Evolutionary conservation across 2,797 vertebrate genomes (phyloP), one percentile per base, ranked within the genome.

Genomic region (Hypotaenidia philippensis): DNA sequence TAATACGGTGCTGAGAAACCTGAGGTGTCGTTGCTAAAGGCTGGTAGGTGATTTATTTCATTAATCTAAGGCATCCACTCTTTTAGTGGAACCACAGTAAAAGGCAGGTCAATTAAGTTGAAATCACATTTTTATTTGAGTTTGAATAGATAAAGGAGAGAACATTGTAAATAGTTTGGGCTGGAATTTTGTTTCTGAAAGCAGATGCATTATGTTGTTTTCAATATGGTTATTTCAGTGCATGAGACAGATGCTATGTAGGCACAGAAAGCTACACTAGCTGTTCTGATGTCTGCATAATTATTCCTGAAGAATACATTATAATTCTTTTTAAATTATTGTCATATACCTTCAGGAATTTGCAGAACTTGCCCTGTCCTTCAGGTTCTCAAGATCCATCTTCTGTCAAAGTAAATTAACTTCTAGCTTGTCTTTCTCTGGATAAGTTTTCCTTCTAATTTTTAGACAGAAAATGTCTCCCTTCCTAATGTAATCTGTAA

Each of bases 221-320:
- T 32, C 69, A 27, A 18, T 45, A 31, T 77, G 36, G 31, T 86
- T 96, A 83, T 87, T 93, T 82, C 63, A 68, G 61, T 59, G 45
- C 57, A 69, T 59, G 29, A 63, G 69, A 55, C 76, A 91, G 56
- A 70, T 92, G 61, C 86, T 96, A 56, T 76, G 55, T 77, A 91
- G 75, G 52, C 56, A 84, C 23, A 93, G 71, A 66, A 84, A 77
- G n/a, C 50, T 90, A 57, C 31, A 74, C 70, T 89, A 84, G 29
- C 76, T 84, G 63, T 71, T 77, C 41, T 26, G 22, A 64, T 64
- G 70, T 68, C 36, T 53, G 36, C n/a, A 25, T 57, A 90, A 89
- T 88, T 95, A 92, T 45, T 75, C n/a, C 86, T 87, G 22, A 72
- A 17, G 69, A 83, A 40, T 71, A 27, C 21, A 27, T 53, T 84